Evolutionary conservation across 1,140 invertebrate species (phyloP), one percentile per base, ranked within the genome.

Genomic region (Chironomus striatipennis): DNA sequence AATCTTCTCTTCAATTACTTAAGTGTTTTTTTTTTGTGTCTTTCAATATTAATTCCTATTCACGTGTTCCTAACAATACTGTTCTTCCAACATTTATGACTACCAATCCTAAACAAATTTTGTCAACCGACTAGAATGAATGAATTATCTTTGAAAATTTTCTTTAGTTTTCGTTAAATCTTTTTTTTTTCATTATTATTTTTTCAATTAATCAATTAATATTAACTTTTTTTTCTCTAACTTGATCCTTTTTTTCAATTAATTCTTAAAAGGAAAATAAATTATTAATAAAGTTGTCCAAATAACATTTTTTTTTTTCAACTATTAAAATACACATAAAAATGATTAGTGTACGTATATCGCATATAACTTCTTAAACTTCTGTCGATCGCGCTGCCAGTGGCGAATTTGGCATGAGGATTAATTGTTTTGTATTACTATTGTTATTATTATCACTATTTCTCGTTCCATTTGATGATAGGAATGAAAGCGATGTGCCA

Each of bases 401-500:
- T 12, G 17, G 17, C 18, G 17, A 21, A 70, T 70, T 70, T 70
- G 65, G 65, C 20, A 70, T 20, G 20, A 70, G 65, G 9, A 21
- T 70, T 70, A 70, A 9, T 70, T 70, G n/a, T 70, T 70, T 9
- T 70, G 65, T 12, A 21, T 70, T 20, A 8, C 3, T 5, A 57
- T 57, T 57, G n/a, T 57, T 57, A 57, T 70, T 70, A 10, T 70
- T 70, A 21, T 70, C 65, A 20, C 65, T 70, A 70, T 9, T 0
- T 70, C 65, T 18, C 18, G 65, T 70, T 20, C 65, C 65, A 70
- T 70, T 70, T 70, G 65, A 70, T 5, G 65, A 70, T 8, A 20
- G 9, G 18, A 92, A 92, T 70, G 90, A 91, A 77, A 92, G 89
- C 73, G 91, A 93, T 92, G 95, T 94, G 77, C 94, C 94, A 81